Evolutionary conservation across 35 echinoderm and acorn worm species (phyloP), one percentile per base, ranked within the genome.

Genomic region (Heliocidaris erythrogramma): DNA sequence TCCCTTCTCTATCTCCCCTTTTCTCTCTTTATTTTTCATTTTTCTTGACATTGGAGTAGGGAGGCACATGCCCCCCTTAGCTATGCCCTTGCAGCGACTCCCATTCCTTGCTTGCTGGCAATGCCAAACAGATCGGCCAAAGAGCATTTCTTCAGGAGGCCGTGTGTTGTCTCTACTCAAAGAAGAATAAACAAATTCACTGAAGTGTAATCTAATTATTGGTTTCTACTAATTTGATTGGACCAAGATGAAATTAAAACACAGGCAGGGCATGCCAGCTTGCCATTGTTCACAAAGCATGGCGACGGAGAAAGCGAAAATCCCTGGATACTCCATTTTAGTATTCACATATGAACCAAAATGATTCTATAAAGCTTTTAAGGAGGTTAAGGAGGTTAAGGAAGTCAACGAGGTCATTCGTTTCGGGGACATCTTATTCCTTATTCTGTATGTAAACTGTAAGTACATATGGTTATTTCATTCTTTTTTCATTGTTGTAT

Each of bases 191-290:
- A 88, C 30, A 88, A 69, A 32, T 31, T 88, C 30, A 18, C 86
- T 9, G 30, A 12, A 42, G 30, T 35, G 31, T 42, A 88, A 88
- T 88, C 30, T 31, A 48, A 88, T 88, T 88, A 88, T 29, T 88
- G 86, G 86, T 48, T 48, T 88, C 86, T 32, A 21, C 30, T 88
- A 88, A 88, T 88, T 88, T 88, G 86, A 88, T 88, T 88, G 86
- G 86, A 42, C 10, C 30, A 30, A 7, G 86, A 88, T 48, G 86
- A 88, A 88, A 48, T 42, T 48, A 88, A 69, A 69, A 69, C 13
- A 88, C 86, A 88, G 21, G 27, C 35, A 88, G 86, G 86, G 60
- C 60, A 69, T 21, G 60, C 60, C 17, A 69, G 60, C 60, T 69
- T 17, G 60, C 60, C 21, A 69, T 69, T 69, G 17, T 69, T 69